Base-by-base conservation (phyloP, 2,113 vertebrate genomes). In the Aptenodytes patagonicus region DNA sequence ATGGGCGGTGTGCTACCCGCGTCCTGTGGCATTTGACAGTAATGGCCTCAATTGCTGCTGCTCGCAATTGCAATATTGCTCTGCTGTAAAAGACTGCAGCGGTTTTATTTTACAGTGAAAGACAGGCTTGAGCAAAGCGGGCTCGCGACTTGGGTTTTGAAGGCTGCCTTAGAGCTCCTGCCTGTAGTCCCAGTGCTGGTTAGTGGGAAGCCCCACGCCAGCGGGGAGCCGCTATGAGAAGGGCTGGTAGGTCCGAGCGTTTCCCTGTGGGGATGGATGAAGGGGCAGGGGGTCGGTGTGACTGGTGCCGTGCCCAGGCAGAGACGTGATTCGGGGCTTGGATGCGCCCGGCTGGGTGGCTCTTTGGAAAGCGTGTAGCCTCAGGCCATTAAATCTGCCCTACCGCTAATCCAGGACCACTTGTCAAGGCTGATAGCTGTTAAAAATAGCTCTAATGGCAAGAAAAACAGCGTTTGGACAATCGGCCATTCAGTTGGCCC, bases 381-480 rank as follows among this genome's bases (percentile, higher is more conserved):
- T 89, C 62, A 66, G 80, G 76, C 72, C 46, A 7, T 94, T 95
- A 86, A 86, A 83, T 95, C 86, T 92, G 91, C 89, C 90, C 83
- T 66, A 71, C 64, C 0, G 17, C 86, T 96, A 95, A 96, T 95
- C 94, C 93, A 42, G 80, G 93, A 34, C 79, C 0, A 7, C 94
- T 95, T 13, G 16, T 82, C 65, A 61, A 42, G 75, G 83, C 76
- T 92, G 90, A 69, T 62, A 76, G 76, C 68, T 92, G 91, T 73
- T 95, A 94, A 93, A 95, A 96, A 95, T 95, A 92, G 86, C 93
- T 94, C 75, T 70, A 40, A 65, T 65, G 83, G 79, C 93, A 83
- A 71, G 8, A 84, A 66, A 70, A 85, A 0, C 7, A 4, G 61
- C 2, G 4, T 89, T 60, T 13, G 58, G 66, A n/a, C 83, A 89